Percentiles rank a stretch among this genome's conserved stretches.
Evolutionary conservation across 2,888 invertebrate species (phyloP).

Genomic region (Lasioglossum leucozonium): DNA sequence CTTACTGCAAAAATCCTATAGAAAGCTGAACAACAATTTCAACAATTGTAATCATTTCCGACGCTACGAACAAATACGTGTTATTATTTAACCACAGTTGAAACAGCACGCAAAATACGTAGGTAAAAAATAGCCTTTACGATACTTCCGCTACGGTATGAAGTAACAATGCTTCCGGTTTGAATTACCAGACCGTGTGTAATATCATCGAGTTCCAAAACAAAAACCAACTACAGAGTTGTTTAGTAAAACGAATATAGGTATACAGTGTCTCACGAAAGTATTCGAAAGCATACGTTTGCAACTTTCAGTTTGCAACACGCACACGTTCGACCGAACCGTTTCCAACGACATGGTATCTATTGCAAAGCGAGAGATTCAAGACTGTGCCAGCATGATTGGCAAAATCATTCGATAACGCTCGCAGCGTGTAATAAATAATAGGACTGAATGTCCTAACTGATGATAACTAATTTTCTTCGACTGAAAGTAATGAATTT

Average conservation of each 20-base stretch:
- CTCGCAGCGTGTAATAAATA: too few relatives aligned
- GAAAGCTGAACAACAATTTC: background rate
- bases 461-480: too few relatives aligned
- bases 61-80: background rate
- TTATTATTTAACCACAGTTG: background rate
- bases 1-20: too few relatives aligned
- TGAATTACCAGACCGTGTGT: background rate
- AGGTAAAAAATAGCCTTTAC: background rate
- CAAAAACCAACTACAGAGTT: constrained; percentile 3
- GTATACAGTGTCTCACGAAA: background rate
- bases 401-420: too few relatives aligned
- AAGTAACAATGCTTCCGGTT: background rate
- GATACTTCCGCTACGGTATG: background rate
- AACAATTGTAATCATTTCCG: background rate
- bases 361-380: background rate
- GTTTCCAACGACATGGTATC: background rate
- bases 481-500: too few relatives aligned
- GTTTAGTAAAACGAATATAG: background rate
- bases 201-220: constrained; percentile 11
- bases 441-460: too few relatives aligned
- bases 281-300: background rate
- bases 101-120: background rate
- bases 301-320: background rate
- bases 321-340: background rate
- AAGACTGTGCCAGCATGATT: background rate